These are phyloP conservation scores for Pedicia rivosa DNA, from an alignment of 2,888 invertebrate species.

Conservation along the genomic window DNA sequence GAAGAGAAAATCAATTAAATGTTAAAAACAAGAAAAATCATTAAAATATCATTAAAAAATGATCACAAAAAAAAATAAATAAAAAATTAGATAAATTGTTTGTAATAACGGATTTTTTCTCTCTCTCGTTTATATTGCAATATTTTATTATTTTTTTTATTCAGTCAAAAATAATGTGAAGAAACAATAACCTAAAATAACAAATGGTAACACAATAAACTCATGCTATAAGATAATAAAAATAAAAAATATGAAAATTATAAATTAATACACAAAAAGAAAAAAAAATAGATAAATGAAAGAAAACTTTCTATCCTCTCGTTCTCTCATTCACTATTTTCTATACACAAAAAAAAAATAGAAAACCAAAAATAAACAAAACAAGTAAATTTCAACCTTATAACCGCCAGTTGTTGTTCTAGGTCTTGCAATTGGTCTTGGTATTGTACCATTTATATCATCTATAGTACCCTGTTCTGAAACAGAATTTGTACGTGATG, in stretches of 20 bases:
- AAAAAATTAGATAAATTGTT: too few species aligned
- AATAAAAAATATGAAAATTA: neutral
- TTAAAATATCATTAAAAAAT: too few species aligned
- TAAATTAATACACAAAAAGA: conserved; percentile 10
- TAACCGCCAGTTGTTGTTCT: conserved; percentile 61
- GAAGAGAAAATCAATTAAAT: too few species aligned
- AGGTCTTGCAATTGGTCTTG: conserved; percentile 51
- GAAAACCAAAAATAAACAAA: neutral
- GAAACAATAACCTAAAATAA: too few species aligned
- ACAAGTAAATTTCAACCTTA: conserved; percentile 42
- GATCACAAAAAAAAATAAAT: too few species aligned
- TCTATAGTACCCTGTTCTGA: conserved; percentile 45
- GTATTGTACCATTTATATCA: conserved; percentile 17
- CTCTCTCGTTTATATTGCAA: too few species aligned
- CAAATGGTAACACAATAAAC: too few species aligned
- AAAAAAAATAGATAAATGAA: neutral
- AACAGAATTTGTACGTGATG: conserved; percentile 52
- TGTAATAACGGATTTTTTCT: too few species aligned
- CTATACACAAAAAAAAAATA: conserved; percentile 7
- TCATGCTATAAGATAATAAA: too few species aligned
- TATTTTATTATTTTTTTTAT: too few species aligned
- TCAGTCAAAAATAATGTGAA: too few species aligned
- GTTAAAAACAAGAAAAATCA: too few species aligned
- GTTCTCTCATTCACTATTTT: conserved; percentile 1
- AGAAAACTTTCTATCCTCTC: neutral